A percentile compares a stretch with the other conserved stretches of the same genome.
phyloP scores from a whole-genome alignment of 2,888 invertebrate species.

The Marronus borbonicus region DNA sequence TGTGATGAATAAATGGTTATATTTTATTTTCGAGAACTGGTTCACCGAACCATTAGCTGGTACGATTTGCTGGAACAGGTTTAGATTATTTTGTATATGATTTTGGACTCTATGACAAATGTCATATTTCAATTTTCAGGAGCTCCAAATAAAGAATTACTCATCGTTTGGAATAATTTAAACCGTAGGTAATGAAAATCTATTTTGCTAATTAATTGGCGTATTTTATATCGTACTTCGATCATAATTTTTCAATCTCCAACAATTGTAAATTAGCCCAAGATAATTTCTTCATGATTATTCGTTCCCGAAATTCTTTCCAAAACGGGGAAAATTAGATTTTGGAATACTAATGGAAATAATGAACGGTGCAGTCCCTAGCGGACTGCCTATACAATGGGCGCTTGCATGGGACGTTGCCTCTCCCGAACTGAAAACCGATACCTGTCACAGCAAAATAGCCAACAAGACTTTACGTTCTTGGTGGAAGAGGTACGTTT shows the following conservation, averaged over 20 bases:
- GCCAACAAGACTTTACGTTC: conserved; percentile 60
- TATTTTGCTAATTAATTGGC: background rate
- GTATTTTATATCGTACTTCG: background rate
- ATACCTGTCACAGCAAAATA: conserved; percentile 56
- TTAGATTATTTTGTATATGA: too few relatives aligned
- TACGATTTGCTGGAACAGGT: too few relatives aligned
- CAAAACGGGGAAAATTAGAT: conserved; percentile 50
- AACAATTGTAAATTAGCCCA: background rate
- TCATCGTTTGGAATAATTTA: conserved; percentile 6
- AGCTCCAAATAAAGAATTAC: background rate
- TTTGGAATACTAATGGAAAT: conserved; percentile 64
- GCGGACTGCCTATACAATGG: conserved; percentile 69
- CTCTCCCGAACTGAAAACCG: conserved; percentile 64
- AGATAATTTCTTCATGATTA: conserved; percentile 5
- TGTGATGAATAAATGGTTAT: too few relatives aligned
- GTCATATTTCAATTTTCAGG: conserved; percentile 17
- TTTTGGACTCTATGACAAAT: background rate
- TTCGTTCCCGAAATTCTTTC: conserved; percentile 5
- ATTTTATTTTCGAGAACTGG: too few relatives aligned
- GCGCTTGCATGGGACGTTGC: conserved; percentile 72
- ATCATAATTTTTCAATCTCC: background rate
- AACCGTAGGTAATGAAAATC: background rate
- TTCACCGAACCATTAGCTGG: too few relatives aligned
- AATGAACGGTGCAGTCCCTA: conserved; percentile 65
- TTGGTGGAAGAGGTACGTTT: conserved; percentile 53